Conservation (phyloP, 2,888 invertebrate species). For the Eupithecia dodoneata region DNA sequence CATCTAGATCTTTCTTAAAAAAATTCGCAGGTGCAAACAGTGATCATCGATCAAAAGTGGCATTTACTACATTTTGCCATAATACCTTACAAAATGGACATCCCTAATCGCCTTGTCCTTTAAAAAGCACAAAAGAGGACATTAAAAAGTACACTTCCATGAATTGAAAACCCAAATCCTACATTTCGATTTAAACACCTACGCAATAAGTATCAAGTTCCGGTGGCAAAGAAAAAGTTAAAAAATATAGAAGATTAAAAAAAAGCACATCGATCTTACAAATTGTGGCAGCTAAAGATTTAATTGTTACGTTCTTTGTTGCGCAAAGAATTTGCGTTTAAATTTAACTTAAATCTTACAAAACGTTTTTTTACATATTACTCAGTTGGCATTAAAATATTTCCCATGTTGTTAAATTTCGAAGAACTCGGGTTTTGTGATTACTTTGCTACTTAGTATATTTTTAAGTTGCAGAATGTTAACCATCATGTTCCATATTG, state of each 20-base stretch:
- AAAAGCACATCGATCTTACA: constrained; percentile 73
- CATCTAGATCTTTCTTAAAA: neutral
- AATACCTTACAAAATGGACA: constrained; percentile 77
- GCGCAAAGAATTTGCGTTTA: constrained; percentile 47
- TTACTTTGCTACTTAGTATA: neutral
- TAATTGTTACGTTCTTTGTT: constrained; percentile 55
- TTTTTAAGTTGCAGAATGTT: neutral
- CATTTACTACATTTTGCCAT: constrained; percentile 68
- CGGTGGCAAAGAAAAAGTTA: neutral
- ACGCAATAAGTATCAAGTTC: constrained; percentile 50
- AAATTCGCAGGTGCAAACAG: constrained; percentile 65
- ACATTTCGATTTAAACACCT: constrained; percentile 11
- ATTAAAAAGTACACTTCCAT: constrained; percentile 61
- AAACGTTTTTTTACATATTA: neutral
- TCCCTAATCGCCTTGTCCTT: constrained; percentile 77
- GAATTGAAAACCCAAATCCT: constrained; percentile 40
- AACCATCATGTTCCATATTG: too few species aligned
- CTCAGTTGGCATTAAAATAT: neutral
- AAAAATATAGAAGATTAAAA: constrained; percentile 48
- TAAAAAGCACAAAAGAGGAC: constrained; percentile 70
- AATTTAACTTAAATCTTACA: constrained; percentile 37
- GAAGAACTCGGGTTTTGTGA: neutral
- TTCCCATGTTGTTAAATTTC: neutral
- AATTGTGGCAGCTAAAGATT: constrained; percentile 55
- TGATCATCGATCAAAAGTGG: constrained; percentile 75